Conservation (phyloP, 2,888 invertebrate species). For the Eilema depressum region DNA sequence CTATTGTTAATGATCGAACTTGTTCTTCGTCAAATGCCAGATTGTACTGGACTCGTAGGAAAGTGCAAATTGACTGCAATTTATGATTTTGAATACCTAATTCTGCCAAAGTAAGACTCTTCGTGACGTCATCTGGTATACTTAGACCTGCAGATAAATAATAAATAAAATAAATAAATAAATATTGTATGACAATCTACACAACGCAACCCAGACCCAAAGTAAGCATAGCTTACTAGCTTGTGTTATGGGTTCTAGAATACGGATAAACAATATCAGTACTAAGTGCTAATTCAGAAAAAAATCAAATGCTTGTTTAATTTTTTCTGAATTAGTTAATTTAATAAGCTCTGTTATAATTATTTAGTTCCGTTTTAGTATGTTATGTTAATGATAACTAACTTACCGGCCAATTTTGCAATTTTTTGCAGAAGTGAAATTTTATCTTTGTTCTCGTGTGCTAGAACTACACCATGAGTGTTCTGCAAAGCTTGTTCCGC, state of each 20-base stretch:
- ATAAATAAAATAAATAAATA: background rate
- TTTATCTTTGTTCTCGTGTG: constrained; percentile 12
- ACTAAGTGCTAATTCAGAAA: background rate
- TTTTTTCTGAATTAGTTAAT: too few relatives aligned
- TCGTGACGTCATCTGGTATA: constrained; percentile 20
- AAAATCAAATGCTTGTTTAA: too few relatives aligned
- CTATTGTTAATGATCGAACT: constrained; percentile 4
- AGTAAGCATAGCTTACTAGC: too few relatives aligned
- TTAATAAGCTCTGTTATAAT: too few relatives aligned
- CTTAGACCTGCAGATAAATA: constrained; percentile 31
- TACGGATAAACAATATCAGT: too few relatives aligned
- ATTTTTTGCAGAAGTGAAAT: constrained; percentile 44
- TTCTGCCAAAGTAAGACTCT: constrained; percentile 16
- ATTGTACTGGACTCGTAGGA: constrained; percentile 12
- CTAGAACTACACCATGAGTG: constrained; percentile 27
- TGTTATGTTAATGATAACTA: constrained; percentile 18
- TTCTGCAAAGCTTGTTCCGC: constrained; percentile 43
- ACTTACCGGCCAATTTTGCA: constrained; percentile 40
- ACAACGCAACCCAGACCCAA: too few relatives aligned
- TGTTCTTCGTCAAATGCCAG: constrained; percentile 28
- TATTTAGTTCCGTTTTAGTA: too few relatives aligned
- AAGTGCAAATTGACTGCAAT: constrained; percentile 26
- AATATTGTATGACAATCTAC: too few relatives aligned
- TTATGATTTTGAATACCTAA: constrained; percentile 32
- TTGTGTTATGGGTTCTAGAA: too few relatives aligned